Percentiles rank a stretch among this genome's conserved stretches.
Conservation (phyloP, 2,113 vertebrate species). For the Atractosteus spatula region DNA sequence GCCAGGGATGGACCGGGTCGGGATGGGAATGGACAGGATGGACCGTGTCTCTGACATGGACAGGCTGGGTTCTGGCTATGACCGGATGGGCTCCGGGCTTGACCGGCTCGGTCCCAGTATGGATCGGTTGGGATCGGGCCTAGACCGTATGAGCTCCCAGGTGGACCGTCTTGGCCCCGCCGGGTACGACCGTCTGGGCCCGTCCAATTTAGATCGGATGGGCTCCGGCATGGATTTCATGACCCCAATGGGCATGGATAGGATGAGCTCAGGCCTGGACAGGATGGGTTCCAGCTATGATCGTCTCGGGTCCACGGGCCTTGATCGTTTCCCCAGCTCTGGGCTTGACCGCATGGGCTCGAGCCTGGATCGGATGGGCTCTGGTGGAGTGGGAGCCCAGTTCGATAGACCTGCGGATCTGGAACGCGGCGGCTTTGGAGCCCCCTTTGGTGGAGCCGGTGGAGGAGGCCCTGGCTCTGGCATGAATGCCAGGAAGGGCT, state of each 20-base stretch:
- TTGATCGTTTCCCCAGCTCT: conserved; percentile 39
- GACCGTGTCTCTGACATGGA: conserved; percentile 82
- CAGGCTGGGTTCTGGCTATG: conserved; percentile 81
- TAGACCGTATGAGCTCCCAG: conserved; percentile 84
- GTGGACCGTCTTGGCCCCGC: conserved; percentile 84
- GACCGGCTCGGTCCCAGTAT: conserved; percentile 85
- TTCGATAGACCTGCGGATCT: conserved; percentile 85
- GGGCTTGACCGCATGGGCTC: conserved; percentile 81
- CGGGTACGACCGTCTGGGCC: conserved; percentile 77
- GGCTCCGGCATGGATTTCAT: conserved; percentile 67
- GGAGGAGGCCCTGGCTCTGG: conserved; percentile 78
- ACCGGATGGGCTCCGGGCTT: conserved; percentile 81
- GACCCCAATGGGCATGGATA: conserved; percentile 60
- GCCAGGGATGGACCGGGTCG: conserved; percentile 78
- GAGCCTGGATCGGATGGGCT: conserved; percentile 87
- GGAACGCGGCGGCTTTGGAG: conserved; percentile 87
- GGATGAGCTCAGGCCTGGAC: conserved; percentile 59
- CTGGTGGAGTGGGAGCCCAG: conserved; percentile 75
- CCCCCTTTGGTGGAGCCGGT: conserved; percentile 80
- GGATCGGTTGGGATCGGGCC: conserved; percentile 80
- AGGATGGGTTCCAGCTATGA: conserved; percentile 45
- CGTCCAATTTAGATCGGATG: conserved; percentile 82
- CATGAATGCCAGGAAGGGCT: conserved; percentile 83
- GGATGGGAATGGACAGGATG: conserved; percentile 83
- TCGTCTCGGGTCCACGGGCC: conserved; percentile 58